Percentiles rank a stretch among this genome's conserved stretches.
These are phyloP conservation scores for Watsonalla cultraria DNA, from an alignment of 2,888 invertebrate species.

Conservation along the genomic window DNA sequence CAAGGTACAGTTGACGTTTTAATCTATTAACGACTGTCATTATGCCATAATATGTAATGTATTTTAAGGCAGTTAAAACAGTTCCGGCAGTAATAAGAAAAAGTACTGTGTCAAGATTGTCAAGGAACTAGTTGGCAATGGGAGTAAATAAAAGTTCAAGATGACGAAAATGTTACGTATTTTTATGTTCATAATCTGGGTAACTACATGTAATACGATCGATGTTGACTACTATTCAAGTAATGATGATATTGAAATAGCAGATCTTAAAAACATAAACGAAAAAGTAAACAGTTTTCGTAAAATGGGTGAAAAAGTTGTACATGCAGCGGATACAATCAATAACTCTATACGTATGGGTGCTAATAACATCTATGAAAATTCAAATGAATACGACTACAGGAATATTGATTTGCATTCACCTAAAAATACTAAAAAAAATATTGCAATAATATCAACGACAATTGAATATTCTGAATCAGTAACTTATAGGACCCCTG, in stretches of 20 bases:
- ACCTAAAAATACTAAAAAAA: neutral
- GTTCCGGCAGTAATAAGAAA: no score
- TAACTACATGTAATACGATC: conserved; percentile 15
- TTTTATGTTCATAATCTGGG: conserved; percentile 13
- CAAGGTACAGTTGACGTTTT: no score
- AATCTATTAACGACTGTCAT: no score
- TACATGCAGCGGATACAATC: neutral
- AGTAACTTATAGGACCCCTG: neutral
- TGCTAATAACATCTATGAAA: neutral
- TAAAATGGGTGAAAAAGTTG: conserved; percentile 3
- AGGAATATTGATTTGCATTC: neutral
- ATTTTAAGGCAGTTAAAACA: no score
- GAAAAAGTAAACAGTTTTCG: conserved; percentile 5
- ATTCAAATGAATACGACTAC: neutral
- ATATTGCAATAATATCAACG: neutral
- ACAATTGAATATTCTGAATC: neutral
- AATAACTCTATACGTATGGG: no score
- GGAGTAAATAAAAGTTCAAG: neutral
- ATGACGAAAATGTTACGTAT: neutral
- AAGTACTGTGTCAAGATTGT: neutral
- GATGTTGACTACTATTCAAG: conserved; percentile 4
- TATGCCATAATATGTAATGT: no score
- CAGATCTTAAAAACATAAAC: neutral
- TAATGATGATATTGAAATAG: neutral
- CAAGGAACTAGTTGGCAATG: neutral